phyloP scores from a whole-genome alignment of 2,888 invertebrate genomes.

The Resseliella maxima region DNA sequence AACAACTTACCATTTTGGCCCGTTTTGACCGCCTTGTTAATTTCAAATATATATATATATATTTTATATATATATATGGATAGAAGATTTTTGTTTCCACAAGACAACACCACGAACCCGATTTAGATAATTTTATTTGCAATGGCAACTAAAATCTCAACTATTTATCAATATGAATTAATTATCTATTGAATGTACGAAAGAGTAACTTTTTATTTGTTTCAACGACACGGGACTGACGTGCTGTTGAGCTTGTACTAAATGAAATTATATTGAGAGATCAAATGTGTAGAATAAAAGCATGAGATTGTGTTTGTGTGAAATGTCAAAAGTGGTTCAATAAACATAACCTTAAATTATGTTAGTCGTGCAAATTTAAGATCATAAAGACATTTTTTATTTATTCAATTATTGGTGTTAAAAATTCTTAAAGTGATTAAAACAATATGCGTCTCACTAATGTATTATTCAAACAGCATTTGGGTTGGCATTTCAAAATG shows the following conservation, averaged over 20 bases:
- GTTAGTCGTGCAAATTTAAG: background rate
- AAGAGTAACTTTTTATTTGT: background rate
- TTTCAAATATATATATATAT: background rate
- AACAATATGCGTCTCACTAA: slow-evolving; percentile 74
- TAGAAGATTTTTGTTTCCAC: background rate
- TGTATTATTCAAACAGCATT: slow-evolving; percentile 75
- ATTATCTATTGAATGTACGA: background rate
- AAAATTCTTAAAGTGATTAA: background rate
- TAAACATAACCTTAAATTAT: slow-evolving; percentile 7
- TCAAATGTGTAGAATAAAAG: background rate
- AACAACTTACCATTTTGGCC: slow-evolving; percentile 23
- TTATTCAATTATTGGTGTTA: background rate
- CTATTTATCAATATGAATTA: background rate
- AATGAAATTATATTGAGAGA: background rate
- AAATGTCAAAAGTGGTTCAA: slow-evolving; percentile 9
- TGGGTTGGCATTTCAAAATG: slow-evolving; percentile 77
- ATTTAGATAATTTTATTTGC: background rate
- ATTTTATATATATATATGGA: background rate
- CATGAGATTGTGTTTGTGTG: background rate
- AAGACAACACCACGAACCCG: background rate
- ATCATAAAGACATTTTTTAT: background rate
- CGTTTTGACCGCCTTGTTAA: background rate
- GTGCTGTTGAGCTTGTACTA: background rate
- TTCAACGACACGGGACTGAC: slow-evolving; percentile 24
- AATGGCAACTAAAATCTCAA: background rate